Evolutionary conservation across 2,888 invertebrate genomes (phyloP).

Genomic region (Acleris sparsana): DNA sequence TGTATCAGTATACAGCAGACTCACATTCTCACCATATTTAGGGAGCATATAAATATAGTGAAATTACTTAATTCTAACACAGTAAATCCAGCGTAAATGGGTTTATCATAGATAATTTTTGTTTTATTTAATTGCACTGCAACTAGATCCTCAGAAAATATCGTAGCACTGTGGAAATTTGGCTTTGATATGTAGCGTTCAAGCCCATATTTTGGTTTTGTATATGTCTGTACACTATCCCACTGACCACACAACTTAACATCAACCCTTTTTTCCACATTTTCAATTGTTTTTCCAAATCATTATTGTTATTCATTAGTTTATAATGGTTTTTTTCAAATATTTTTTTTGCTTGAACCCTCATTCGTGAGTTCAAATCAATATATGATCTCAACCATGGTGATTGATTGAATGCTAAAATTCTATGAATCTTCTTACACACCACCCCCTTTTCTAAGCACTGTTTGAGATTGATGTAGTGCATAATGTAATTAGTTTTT

Average conservation of each 20-base stretch:
- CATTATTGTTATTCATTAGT: conserved; percentile 17
- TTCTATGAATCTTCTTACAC: conserved; percentile 40
- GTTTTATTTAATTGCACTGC: conserved; percentile 35
- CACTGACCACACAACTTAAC: background rate
- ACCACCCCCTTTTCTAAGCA: conserved; percentile 41
- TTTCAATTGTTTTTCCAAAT: conserved; percentile 27
- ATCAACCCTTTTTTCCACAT: conserved; percentile 20
- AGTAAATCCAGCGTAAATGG: conserved; percentile 8
- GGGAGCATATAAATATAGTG: too few species aligned
- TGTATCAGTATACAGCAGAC: too few species aligned
- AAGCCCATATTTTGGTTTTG: background rate
- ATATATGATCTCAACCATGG: conserved; percentile 20
- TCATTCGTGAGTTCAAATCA: conserved; percentile 10
- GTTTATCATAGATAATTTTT: conserved; percentile 35
- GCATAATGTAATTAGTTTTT: background rate
- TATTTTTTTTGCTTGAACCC: conserved; percentile 1
- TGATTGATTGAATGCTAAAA: conserved; percentile 26
- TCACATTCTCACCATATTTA: too few species aligned
- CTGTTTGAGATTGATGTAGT: conserved; percentile 43
- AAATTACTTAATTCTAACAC: too few species aligned
- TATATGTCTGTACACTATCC: conserved; percentile 3
- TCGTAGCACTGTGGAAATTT: too few species aligned
- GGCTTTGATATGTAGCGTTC: too few species aligned
- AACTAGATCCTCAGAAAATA: conserved; percentile 35
- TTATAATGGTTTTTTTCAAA: conserved; percentile 25